Percentiles rank a stretch among this genome's conserved stretches.
phyloP scores from a whole-genome alignment of 2,888 invertebrate species.

The Plutella xylostella region DNA sequence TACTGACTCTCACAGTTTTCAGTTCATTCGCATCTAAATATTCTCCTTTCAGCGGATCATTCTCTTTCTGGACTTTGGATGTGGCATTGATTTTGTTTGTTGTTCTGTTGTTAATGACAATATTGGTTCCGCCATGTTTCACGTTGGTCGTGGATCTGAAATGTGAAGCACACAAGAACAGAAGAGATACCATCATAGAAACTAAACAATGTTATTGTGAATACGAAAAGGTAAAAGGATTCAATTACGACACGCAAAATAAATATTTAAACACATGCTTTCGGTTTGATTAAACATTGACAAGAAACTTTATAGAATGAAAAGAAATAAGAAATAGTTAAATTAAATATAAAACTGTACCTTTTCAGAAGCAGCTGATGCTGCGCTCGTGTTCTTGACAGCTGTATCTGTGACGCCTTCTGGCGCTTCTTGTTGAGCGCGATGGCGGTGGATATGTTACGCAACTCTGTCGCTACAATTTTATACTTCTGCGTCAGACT shows the following conservation, averaged over 20 bases:
- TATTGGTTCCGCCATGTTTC: background rate
- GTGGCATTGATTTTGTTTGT: constrained; percentile 21
- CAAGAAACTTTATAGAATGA: background rate
- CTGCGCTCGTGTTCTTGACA: constrained; percentile 47
- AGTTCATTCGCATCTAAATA: constrained; percentile 26
- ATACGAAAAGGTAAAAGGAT: too few species aligned
- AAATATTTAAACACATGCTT: background rate
- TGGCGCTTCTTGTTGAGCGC: constrained; percentile 54
- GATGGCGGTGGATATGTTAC: constrained; percentile 52
- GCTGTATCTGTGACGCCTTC: constrained; percentile 39
- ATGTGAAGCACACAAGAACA: background rate
- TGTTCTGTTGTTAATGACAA: constrained; percentile 26
- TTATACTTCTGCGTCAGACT: constrained; percentile 53
- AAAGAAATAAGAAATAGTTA: background rate
- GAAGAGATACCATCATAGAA: background rate
- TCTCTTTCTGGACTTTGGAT: constrained; percentile 50
- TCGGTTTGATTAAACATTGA: background rate
- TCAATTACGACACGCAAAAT: too few species aligned
- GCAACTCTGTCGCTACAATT: constrained; percentile 51
- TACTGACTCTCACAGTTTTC: constrained; percentile 38
- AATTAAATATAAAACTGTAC: constrained; percentile 35
- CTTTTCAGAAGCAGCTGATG: constrained; percentile 56
- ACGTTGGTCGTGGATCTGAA: background rate
- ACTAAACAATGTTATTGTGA: too few species aligned
- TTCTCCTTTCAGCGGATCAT: constrained; percentile 39